These are phyloP conservation scores for Luidia sarsii DNA, from an alignment of 53 echinoderm and acorn worm species.

Conservation along the genomic window DNA sequence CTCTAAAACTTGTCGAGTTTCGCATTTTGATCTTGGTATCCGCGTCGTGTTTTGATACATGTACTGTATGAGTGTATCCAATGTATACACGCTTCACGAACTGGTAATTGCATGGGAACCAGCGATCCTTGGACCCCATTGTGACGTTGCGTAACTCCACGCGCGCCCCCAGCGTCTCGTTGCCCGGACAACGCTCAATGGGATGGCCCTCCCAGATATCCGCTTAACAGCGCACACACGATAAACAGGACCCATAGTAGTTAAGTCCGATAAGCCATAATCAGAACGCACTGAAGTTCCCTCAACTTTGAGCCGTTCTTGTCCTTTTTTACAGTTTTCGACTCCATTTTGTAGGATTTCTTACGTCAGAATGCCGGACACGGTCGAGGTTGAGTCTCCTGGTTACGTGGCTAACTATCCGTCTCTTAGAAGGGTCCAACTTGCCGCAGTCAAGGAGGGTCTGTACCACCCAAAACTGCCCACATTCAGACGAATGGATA, in stretches of 20 bases:
- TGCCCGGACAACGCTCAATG: constrained; percentile 31
- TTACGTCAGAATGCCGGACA: constrained; percentile 37
- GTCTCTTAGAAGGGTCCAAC: constrained; percentile 64
- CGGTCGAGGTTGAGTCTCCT: constrained; percentile 44
- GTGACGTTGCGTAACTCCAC: constrained; percentile 25
- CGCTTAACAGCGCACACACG: neutral
- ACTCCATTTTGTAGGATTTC: neutral
- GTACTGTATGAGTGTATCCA: too few species aligned
- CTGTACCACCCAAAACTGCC: constrained; percentile 88
- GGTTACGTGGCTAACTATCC: constrained; percentile 72
- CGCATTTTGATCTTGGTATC: too few species aligned
- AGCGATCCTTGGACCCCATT: neutral
- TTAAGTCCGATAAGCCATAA: too few species aligned
- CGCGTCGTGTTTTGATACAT: too few species aligned
- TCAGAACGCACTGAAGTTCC: neutral
- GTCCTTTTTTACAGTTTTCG: too few species aligned
- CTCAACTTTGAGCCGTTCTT: neutral
- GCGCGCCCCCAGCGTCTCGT: constrained; percentile 18
- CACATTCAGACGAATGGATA: constrained; percentile 93
- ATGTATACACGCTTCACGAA: constrained; percentile 10
- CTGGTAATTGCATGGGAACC: too few species aligned
- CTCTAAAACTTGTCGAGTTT: too few species aligned
- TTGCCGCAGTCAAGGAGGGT: constrained; percentile 90
- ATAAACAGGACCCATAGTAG: neutral
- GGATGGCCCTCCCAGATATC: neutral